These are phyloP conservation scores for Carpatolechia fugitivella DNA, from an alignment of 2,888 invertebrate genomes.

Conservation along the genomic window DNA sequence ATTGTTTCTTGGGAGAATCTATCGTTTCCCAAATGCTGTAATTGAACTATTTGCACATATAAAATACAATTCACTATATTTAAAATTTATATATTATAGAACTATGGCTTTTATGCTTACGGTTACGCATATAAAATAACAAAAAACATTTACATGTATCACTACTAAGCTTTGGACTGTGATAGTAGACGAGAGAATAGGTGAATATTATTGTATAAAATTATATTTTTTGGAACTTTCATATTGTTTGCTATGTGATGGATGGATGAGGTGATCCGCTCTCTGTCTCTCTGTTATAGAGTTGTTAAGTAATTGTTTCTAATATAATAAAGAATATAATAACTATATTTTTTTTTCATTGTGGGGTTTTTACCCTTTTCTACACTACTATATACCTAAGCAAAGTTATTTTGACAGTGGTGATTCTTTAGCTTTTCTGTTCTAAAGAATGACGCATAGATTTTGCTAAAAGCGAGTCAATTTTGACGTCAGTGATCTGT, in stretches of 20 bases:
- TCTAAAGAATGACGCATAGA: no score
- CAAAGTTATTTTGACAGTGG: no score
- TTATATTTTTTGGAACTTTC: conserved; percentile 45
- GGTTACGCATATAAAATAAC: neutral
- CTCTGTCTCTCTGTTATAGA: conserved; percentile 43
- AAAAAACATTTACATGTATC: conserved; percentile 29
- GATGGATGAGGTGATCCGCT: conserved; percentile 30
- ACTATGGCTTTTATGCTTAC: no score
- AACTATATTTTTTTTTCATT: neutral
- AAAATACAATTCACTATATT: no score
- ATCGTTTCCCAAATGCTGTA: no score
- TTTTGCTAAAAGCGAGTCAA: no score
- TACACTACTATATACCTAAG: no score
- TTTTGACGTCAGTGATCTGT: no score
- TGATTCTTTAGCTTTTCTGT: no score
- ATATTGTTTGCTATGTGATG: conserved; percentile 40
- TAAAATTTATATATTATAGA: no score
- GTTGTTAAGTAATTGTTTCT: conserved; percentile 49
- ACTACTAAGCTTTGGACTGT: conserved; percentile 68
- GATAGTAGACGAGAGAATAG: conserved; percentile 64
- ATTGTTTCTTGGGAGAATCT: no score
- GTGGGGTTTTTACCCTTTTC: neutral
- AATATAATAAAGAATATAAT: conserved; percentile 53
- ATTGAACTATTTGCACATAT: no score
- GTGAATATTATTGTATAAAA: conserved; percentile 41